These are phyloP conservation scores for Cynopterus brachyotis DNA, from an alignment of 2,113 vertebrate genomes.

Conservation along the genomic window DNA sequence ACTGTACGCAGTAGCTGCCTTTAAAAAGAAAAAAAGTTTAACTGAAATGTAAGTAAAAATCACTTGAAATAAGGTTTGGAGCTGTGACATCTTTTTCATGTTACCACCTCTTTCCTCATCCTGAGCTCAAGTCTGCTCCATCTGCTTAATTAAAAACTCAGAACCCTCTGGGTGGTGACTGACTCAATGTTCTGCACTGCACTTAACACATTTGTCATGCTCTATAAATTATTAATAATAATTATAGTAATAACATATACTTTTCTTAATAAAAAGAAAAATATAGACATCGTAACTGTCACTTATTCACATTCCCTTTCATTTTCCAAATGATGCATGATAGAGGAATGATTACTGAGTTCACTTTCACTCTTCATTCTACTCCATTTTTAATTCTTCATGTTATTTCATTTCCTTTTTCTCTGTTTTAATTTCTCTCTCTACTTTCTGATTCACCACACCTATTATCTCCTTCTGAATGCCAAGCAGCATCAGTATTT, in stretches of 20 bases:
- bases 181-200: background rate
- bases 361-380: background rate
- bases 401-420: background rate
- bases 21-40: background rate
- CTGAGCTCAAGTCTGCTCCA: background rate
- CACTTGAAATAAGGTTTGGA: background rate
- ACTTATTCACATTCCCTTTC: background rate
- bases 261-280: constrained; percentile 48
- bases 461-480: background rate
- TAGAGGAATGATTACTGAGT: background rate
- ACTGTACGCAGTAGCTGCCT: background rate
- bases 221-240: constrained; percentile 67
- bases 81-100: background rate
- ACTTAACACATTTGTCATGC: constrained; percentile 60
- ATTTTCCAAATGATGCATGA: background rate
- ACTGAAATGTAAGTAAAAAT: constrained; percentile 16
- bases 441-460: background rate
- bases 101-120: background rate
- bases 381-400: background rate
- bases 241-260: background rate
- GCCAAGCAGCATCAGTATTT: background rate
- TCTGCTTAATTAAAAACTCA: constrained; percentile 39
- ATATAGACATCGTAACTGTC: background rate
- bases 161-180: constrained; percentile 30
- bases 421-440: background rate